Base-by-base conservation (phyloP, 1,140 invertebrate species). In the Drosophila sucinea region DNA sequence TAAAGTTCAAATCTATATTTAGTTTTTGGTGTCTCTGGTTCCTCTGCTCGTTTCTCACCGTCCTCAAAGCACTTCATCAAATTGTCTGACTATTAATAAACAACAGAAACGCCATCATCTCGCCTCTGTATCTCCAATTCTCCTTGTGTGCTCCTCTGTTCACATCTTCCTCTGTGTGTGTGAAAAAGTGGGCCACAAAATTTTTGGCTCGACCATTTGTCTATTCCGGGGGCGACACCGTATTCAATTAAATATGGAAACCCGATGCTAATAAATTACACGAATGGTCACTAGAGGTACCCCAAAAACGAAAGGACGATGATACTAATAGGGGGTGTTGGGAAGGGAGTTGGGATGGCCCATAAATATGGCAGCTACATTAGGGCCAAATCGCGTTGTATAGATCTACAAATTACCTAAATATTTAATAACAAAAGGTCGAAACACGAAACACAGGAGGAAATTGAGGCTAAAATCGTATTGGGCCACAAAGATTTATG, bases 381-480 rank as follows among this genome's bases (percentile, higher is more conserved):
- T 76, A 78, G 68, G 61, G 54, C 29, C 75, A 56, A 76, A 86
- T 73, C 69, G 83, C 68, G 83, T 51, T 51, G 70, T 82, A 69
- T 87, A 82, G 74, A 87, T 87, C 84, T 80, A 89, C 83, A 87
- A 87, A 87, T 87, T 87, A 86, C 83, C 84, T 87, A 67, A 87
- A 87, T 89, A 87, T 87, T 87, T 87, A 87, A 87, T 87, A 62
- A 79, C 76, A 70, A 70, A 70, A 73, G 66, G 38, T 44, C n/a
- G 69, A 62, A 67, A 33, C 68, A 67, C 58, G 33, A 62, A 70
- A 66, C 44, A 67, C 70, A 67, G 17, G 17, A 17, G 17, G 17
- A 17, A 68, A 44, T 33, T 40, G 40, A 72, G 47, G 7, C 44
- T 47, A 25, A 23, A 71, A 74, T 60, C 65, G 74, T 67, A 74